Conservation (phyloP, 2,113 vertebrate species). For the Eulemur rufifrons region DNA sequence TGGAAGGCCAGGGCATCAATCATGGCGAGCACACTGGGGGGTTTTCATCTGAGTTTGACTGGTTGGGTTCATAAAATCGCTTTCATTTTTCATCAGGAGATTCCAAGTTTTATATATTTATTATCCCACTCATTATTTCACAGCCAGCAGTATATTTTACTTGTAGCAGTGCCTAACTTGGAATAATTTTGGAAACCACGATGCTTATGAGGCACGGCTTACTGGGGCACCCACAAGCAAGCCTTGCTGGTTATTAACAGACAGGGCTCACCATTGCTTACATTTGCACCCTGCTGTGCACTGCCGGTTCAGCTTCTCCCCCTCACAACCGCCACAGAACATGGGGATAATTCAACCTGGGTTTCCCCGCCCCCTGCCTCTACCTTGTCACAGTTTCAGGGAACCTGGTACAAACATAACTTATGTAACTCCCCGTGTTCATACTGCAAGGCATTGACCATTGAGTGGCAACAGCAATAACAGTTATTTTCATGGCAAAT, state of each 20-base stretch:
- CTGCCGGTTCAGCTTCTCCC: not conserved
- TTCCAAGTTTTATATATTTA: slow-evolving; percentile 66
- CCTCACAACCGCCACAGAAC: slow-evolving; percentile 28
- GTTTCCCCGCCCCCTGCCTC: not conserved
- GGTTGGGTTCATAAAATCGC: slow-evolving; percentile 37
- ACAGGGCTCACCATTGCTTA: slow-evolving; percentile 65
- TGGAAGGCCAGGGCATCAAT: slow-evolving; percentile 33
- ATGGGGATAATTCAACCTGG: slow-evolving; percentile 56
- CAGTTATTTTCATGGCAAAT: slow-evolving; percentile 51
- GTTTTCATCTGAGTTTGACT: slow-evolving; percentile 62
- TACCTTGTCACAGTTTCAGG: slow-evolving; percentile 54
- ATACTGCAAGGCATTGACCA: slow-evolving; percentile 68
- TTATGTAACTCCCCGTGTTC: slow-evolving; percentile 44
- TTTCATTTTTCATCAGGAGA: slow-evolving; percentile 70
- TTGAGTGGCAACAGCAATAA: slow-evolving; percentile 63
- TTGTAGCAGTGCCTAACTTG: slow-evolving; percentile 76
- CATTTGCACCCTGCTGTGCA: slow-evolving; percentile 60
- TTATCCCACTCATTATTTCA: slow-evolving; percentile 77
- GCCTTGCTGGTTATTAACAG: slow-evolving; percentile 68
- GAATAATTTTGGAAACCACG: slow-evolving; percentile 79
- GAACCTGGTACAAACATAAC: slow-evolving; percentile 54
- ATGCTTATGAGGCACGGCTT: slow-evolving; percentile 68
- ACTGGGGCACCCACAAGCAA: slow-evolving; percentile 60
- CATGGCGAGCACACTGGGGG: slow-evolving; percentile 54
- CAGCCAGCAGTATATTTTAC: slow-evolving; percentile 78